Conservation (phyloP, 2,113 vertebrate genomes). For the Varanus komodoensis region DNA sequence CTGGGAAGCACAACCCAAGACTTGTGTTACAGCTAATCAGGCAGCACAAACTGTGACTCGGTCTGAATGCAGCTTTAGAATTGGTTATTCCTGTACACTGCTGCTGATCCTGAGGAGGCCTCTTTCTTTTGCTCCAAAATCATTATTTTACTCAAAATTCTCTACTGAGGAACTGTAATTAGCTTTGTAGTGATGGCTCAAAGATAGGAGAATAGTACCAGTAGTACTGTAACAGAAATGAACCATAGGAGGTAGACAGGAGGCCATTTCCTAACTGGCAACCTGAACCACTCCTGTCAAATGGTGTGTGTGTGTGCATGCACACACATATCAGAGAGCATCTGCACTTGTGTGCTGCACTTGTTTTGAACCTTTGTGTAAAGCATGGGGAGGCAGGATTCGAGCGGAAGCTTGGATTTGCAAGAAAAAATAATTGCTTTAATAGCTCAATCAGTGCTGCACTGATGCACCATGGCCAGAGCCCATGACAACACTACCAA, state of each 20-base stretch:
- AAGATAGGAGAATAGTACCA: background rate
- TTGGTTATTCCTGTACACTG: background rate
- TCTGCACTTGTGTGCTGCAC: no score
- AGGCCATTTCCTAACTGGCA: background rate
- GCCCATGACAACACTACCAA: background rate
- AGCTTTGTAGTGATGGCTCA: background rate
- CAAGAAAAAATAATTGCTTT: background rate
- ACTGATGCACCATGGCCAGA: background rate
- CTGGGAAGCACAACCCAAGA: background rate
- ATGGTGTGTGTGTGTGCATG: background rate
- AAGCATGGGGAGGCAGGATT: background rate
- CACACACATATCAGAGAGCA: background rate
- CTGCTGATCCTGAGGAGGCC: background rate
- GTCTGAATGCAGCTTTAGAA: background rate
- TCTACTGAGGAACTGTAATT: background rate
- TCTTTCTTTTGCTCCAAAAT: background rate
- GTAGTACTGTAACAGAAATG: background rate
- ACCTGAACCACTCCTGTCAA: background rate
- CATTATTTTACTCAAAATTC: background rate
- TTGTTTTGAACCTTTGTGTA: background rate
- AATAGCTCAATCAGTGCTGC: background rate
- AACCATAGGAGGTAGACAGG: background rate
- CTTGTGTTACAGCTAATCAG: constrained; percentile 12
- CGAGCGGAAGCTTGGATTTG: background rate
- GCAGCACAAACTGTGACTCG: background rate